Conservation (phyloP, 2,888 invertebrate species). For the Ormyrus thymus region DNA sequence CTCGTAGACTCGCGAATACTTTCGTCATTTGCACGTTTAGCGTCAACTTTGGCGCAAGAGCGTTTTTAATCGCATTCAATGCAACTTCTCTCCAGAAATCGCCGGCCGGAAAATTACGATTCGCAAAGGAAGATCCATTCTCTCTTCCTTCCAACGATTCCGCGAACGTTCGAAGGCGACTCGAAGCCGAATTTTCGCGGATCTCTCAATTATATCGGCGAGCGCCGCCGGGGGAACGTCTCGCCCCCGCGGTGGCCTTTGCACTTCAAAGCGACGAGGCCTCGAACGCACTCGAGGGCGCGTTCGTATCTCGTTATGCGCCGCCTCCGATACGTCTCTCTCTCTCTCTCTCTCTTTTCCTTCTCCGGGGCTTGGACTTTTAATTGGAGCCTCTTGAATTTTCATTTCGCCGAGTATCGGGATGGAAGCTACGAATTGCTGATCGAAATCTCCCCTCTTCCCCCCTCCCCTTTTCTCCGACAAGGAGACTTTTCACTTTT, state of each 20-base stretch:
- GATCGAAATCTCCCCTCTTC: not conserved
- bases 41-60: not conserved
- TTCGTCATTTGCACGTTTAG: not conserved
- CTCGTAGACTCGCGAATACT: no score
- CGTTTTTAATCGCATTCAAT: not conserved
- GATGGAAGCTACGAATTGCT: not conserved
- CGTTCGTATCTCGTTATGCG: not conserved
- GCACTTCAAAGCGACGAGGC: conserved; percentile 11
- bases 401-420: not conserved
- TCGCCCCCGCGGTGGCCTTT: not conserved
- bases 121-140: not conserved
- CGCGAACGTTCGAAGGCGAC: not conserved
- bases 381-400: conserved; percentile 28
- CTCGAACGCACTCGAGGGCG: not conserved
- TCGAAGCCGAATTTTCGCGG: not conserved
- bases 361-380: not conserved
- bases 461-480: not conserved
- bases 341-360: not conserved
- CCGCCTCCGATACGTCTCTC: not conserved
- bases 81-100: no score
- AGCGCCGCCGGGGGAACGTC: no score
- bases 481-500: not conserved
- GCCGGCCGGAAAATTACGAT: no score
- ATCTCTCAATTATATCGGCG: not conserved
- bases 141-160: conserved; percentile 6